phyloP scores from a whole-genome alignment of 1,140 invertebrate species.

The Phthorimaea operculella region DNA sequence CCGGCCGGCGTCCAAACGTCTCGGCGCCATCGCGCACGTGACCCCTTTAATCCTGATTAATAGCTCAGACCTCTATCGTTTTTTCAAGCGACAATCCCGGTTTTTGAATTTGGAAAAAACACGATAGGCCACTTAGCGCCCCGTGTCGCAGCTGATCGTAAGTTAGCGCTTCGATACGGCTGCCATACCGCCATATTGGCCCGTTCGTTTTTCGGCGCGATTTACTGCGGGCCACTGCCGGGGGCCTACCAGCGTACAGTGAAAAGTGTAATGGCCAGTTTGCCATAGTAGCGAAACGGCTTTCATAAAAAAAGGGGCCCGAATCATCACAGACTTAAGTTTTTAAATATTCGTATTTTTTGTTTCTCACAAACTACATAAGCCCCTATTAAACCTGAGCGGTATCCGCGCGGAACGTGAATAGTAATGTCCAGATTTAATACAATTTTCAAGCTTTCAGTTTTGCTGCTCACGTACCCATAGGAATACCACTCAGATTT shows the following conservation, averaged over 20 bases:
- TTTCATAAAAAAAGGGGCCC: no score
- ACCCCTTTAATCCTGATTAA: conserved; percentile 43
- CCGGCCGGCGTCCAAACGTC: conserved; percentile 18
- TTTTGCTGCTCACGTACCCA: no score
- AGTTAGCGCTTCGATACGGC: conserved; percentile 54
- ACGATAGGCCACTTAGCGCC: conserved; percentile 54
- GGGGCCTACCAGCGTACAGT: conserved; percentile 35
- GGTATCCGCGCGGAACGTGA: no score
- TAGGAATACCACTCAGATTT: no score
- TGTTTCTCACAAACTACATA: no score
- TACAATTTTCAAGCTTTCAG: no score
- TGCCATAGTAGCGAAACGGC: no score
- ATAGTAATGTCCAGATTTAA: no score
- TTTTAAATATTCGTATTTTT: no score
- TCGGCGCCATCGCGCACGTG: conserved; percentile 20
- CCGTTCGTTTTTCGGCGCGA: conserved; percentile 52
- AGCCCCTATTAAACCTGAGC: no score
- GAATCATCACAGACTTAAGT: no score
- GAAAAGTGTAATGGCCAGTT: no score
- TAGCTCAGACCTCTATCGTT: conserved; percentile 27
- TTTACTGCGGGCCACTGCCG: conserved; percentile 49
- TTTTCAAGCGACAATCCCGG: conserved; percentile 33
- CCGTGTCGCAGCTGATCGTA: conserved; percentile 44
- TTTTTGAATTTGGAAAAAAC: conserved; percentile 49
- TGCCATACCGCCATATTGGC: conserved; percentile 46